These are phyloP conservation scores for Yasuhikotakia modesta DNA, from an alignment of 2,797 vertebrate species.

Conservation along the genomic window DNA sequence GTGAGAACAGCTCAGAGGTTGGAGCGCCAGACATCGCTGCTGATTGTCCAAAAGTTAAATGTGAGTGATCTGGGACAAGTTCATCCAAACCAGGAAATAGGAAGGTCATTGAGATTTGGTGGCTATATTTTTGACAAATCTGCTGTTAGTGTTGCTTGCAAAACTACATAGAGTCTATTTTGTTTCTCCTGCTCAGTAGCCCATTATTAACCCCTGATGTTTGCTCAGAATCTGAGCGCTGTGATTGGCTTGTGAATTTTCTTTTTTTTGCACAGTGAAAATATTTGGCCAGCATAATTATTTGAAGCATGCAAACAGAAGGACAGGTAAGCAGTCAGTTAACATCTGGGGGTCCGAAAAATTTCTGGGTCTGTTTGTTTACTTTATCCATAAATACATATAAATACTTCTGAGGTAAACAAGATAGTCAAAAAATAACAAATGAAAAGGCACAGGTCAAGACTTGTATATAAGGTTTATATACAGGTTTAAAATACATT, in stretches of 20 bases:
- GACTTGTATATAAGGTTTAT: no score
- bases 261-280: slow-evolving; percentile 10
- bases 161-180: slow-evolving; percentile 6
- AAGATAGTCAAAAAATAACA: no score
- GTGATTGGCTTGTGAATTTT: not conserved
- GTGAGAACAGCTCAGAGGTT: slow-evolving; percentile 27
- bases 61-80: slow-evolving; percentile 21
- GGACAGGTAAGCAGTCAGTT: slow-evolving; percentile 7
- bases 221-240: slow-evolving; percentile 22
- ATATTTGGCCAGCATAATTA: not conserved
- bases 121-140: slow-evolving; percentile 52
- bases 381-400: not conserved
- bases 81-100: slow-evolving; percentile 50
- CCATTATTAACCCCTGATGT: slow-evolving; percentile 1
- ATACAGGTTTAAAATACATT: no score
- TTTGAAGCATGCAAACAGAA: slow-evolving; percentile 20
- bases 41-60: slow-evolving; percentile 30
- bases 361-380: no score
- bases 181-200: not conserved
- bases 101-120: slow-evolving; percentile 38
- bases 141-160: slow-evolving; percentile 1
- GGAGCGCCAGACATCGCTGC: not conserved
- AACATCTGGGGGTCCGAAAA: slow-evolving; percentile 1
- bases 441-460: no score
- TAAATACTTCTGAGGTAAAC: no score